phyloP scores from a whole-genome alignment of 2,113 vertebrate genomes.

The Ailurus styani region DNA sequence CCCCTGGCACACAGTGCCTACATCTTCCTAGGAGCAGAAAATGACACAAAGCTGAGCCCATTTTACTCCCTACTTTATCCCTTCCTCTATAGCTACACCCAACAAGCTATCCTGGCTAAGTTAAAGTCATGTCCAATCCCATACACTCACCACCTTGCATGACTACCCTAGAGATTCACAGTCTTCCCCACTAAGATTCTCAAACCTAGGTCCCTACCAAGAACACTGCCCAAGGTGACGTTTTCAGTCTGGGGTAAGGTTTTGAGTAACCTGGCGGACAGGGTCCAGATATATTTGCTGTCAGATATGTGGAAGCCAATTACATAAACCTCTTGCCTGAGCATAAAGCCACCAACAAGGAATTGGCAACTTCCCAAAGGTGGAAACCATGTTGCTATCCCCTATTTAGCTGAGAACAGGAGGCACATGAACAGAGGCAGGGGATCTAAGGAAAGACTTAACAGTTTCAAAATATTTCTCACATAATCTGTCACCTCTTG shows the following conservation, averaged over 20 bases:
- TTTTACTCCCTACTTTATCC: neutral
- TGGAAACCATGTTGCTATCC: neutral
- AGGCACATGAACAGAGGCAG: neutral
- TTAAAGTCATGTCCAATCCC: neutral
- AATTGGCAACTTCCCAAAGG: constrained; percentile 6
- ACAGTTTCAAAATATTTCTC: constrained; percentile 18
- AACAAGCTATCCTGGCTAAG: neutral
- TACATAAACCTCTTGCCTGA: neutral
- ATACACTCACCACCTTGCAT: neutral
- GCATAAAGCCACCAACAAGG: constrained; percentile 5
- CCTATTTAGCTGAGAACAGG: neutral
- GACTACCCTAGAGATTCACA: neutral
- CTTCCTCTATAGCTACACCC: neutral
- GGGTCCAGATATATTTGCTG: neutral
- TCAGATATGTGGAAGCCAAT: neutral
- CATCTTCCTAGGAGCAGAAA: neutral
- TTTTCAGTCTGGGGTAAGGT: neutral
- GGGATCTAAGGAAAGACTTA: neutral
- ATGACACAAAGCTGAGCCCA: neutral
- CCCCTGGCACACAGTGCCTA: neutral
- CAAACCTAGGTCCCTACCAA: neutral
- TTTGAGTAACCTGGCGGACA: neutral
- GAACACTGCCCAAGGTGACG: neutral
- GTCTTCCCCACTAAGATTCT: neutral
- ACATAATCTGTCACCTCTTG: neutral